Conservation (phyloP, 2,113 vertebrate genomes). For the Merops nubicus region DNA sequence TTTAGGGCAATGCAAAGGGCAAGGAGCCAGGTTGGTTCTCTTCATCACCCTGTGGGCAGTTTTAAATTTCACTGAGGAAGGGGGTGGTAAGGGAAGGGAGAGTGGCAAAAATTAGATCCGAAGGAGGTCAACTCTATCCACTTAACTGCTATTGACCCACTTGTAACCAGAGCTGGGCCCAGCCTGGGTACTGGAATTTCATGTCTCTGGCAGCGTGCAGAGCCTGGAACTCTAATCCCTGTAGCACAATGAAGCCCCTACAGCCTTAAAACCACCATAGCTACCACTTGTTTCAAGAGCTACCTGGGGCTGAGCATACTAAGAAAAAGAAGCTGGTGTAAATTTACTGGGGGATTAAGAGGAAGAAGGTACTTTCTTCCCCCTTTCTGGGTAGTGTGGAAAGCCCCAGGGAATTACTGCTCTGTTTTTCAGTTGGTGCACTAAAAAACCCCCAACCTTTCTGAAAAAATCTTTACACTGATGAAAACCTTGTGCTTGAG, state of each 20-base stretch:
- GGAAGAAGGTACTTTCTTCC: slow-evolving; percentile 23
- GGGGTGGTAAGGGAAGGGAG: not conserved
- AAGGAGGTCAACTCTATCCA: slow-evolving; percentile 34
- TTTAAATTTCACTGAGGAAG: slow-evolving; percentile 39
- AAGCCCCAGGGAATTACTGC: slow-evolving; percentile 42
- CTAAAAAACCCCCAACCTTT: not conserved
- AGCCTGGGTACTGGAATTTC: not conserved
- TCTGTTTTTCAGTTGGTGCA: not conserved
- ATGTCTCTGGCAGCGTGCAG: not conserved
- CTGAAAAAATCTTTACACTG: not conserved
- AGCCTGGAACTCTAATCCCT: not conserved
- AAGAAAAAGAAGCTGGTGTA: not conserved
- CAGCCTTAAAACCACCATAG: not conserved
- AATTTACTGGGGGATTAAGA: not conserved
- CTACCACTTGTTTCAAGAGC: not conserved
- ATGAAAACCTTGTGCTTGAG: not conserved
- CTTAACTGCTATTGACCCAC: slow-evolving; percentile 35
- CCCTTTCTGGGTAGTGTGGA: not conserved
- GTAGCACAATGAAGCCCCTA: not conserved
- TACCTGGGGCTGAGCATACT: not conserved
- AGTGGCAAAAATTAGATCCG: slow-evolving; percentile 37
- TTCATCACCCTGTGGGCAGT: not conserved
- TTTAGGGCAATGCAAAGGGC: not conserved
- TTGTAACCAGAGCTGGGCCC: slow-evolving; percentile 42
- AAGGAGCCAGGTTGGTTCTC: not conserved